Evolutionary conservation across 2,888 invertebrate genomes (phyloP), one percentile per base, ranked within the genome.

Genomic region (Portevinia maculata): DNA sequence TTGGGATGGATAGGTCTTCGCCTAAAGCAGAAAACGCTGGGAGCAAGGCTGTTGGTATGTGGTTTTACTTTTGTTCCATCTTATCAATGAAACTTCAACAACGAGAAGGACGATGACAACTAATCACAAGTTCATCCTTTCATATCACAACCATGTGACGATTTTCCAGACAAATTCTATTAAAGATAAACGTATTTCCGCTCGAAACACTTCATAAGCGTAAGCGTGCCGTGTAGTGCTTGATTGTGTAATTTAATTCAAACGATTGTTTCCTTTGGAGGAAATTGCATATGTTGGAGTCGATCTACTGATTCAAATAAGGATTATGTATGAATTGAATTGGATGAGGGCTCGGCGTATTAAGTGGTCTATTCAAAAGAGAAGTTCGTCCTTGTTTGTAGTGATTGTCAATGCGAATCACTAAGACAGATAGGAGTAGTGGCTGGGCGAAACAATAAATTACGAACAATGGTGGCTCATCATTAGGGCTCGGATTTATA

Each of bases 161-260:
- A 71, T 78, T 71, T 71, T 73, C 76, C 67, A 48, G 39, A 83
- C 78, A 73, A 78, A 83, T 83, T 78, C 78, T 73, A 83, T 83
- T 78, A 78, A 55, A 83, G 48, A 60, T 83, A 73, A 73, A 83
- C 78, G 78, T 50, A 76, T 76, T 65, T 64, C 11, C 57, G 30
- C 19, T 21, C n/a, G 59, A 17, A 69, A 59, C 57, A 69, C 21
- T 59, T 48, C n/a, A 28, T 39, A 13, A 64, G 62, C 62, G 52
- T 60, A n/a, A n/a, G n/a, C n/a, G n/a, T 52, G n/a, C 15, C 17
- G 21, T 13, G n/a, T 59, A 41, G 34, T 5, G 7, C 15, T 3
- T 17, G 17, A n/a, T n/a, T n/a, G n/a, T 15, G 41, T 11, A 11
- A 55, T 52, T 52, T 64, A 52, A 64, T 78, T 78, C 52, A 28